Evolutionary conservation across 2,888 invertebrate genomes (phyloP).

Genomic region (Drosophila demipolita): DNA sequence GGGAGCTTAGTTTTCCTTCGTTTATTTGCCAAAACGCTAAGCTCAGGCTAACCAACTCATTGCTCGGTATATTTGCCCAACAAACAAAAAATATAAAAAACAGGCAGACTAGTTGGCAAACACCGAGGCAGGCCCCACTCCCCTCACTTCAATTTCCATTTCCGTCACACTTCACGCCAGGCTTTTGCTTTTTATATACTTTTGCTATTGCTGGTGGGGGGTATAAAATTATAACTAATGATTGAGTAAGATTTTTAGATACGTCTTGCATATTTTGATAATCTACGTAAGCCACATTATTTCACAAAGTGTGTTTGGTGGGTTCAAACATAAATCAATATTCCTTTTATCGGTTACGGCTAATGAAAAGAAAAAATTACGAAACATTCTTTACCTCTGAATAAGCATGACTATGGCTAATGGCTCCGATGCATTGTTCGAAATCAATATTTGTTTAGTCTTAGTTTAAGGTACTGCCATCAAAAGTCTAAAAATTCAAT

Average conservation of each 20-base stretch:
- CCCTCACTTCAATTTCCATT: conserved; percentile 37
- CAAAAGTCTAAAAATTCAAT: background rate
- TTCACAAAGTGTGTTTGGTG: background rate
- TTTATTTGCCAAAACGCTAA: conserved; percentile 39
- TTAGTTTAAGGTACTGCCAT: background rate
- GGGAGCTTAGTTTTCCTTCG: conserved; percentile 52
- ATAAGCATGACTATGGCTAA: background rate
- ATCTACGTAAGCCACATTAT: background rate
- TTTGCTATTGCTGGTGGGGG: background rate
- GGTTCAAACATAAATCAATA: background rate
- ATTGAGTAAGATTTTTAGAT: background rate
- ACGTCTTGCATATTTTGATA: background rate
- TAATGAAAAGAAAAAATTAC: background rate
- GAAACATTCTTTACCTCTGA: background rate
- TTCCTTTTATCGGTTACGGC: background rate
- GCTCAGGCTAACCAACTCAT: conserved; percentile 11
- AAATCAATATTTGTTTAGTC: background rate
- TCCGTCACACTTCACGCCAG: conserved; percentile 39
- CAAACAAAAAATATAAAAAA: background rate
- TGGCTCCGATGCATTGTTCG: background rate
- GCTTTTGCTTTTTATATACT: conserved; percentile 29
- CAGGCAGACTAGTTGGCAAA: conserved; percentile 14
- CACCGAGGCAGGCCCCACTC: conserved; percentile 23
- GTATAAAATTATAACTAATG: background rate
- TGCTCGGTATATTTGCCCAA: conserved; percentile 26